These are phyloP conservation scores for Sterrhoptilus dennistouni DNA, from an alignment of 2,113 vertebrate genomes.

Conservation along the genomic window DNA sequence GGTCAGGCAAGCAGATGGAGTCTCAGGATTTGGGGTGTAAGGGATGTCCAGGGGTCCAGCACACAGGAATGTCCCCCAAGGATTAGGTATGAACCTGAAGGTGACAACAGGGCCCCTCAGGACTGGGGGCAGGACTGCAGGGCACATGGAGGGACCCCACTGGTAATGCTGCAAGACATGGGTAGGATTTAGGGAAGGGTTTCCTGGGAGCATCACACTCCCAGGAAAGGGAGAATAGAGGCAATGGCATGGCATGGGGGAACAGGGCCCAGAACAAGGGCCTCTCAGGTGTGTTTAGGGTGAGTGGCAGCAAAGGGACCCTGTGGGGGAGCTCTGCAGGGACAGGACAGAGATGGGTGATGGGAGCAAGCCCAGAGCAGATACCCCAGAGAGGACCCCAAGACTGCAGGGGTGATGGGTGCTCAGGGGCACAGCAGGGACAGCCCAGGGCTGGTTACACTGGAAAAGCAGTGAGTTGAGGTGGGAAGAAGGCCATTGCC, in stretches of 20 bases:
- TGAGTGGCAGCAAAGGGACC: background rate
- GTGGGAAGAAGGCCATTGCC: rapidly evolving
- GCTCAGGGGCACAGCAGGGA: too few species aligned
- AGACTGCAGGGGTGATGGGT: background rate
- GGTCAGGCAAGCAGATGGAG: background rate
- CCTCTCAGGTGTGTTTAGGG: too few species aligned
- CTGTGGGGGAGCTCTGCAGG: background rate
- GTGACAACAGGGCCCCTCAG: background rate
- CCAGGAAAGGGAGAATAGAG: background rate
- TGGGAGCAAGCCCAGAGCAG: background rate
- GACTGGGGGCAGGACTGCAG: background rate
- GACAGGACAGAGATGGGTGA: rapidly evolving
- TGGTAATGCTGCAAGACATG: background rate
- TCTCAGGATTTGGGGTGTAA: background rate
- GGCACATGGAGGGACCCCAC: background rate
- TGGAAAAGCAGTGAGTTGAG: rapidly evolving
- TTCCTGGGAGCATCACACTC: background rate
- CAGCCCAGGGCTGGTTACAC: rapidly evolving
- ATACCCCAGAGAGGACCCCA: background rate
- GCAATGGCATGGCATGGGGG: rapidly evolving
- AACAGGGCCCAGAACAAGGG: background rate
- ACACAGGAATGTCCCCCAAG: background rate
- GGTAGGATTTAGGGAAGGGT: background rate
- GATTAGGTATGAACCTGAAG: background rate
- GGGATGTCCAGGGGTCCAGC: background rate